Base-by-base conservation (phyloP, 2,113 vertebrate genomes). In the Mesocricetus auratus region DNA sequence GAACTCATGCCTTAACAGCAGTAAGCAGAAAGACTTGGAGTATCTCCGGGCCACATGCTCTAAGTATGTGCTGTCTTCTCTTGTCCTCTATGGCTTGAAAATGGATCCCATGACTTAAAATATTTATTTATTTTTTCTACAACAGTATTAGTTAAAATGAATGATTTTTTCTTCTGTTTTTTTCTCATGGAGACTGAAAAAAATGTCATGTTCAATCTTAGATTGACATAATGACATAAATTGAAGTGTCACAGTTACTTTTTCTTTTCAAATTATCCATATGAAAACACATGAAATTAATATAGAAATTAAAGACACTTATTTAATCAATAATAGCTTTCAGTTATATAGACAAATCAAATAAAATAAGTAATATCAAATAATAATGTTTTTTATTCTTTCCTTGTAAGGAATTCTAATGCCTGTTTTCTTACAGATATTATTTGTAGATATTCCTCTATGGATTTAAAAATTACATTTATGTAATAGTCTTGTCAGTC, bases 211-310 rank as follows among this genome's bases (percentile, higher is more conserved):
- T 92, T 96, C 94, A 97, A 92, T 3, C 8, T 66, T 94, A 97
- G 97, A 97, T 74, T 50, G 36, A 26, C 12, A 16, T 29, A 96
- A 96, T 94, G 87, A 96, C 86, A 92, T 89, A 69, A 69, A 94
- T 98, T 96, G 74, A 96, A 96, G 33, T 90, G 94, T 94, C 97
- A 93, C 36, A 58, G 58, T 97, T 24, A 33, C 82, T 97, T 75
- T 95, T 98, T 96, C 97, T 73, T 98, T 98, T 97, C 93, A 96
- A 97, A 97, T 91, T 90, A 62, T 93, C 85, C 89, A 19, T 10
- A 10, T 73, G 89, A 95, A 97, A 97, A 96, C 78, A 88, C 47
- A 75, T 97, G 33, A 56, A 56, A 33, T 97, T 60, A 60, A 60
- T 60, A 60, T 2, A 26, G 16, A 39, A 97, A 92, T 97, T 95